phyloP scores from a whole-genome alignment of 2,113 vertebrate genomes.

The Melanotaenia duboulayi region DNA sequence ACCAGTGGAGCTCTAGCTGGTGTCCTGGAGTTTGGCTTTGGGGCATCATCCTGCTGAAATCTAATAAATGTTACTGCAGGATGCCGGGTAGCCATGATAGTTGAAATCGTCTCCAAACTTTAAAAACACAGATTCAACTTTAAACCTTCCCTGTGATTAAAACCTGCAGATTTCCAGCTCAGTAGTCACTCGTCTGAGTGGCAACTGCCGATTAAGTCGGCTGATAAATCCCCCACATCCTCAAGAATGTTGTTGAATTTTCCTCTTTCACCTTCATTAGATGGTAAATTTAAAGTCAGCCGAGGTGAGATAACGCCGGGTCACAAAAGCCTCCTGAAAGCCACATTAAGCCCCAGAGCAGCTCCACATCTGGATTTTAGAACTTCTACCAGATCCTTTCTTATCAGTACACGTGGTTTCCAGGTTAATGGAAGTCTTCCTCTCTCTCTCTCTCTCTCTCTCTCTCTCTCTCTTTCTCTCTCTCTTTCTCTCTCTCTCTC shows the following conservation, averaged over 20 bases:
- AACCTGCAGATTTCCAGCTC: conserved; percentile 2
- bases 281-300: not conserved
- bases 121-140: not conserved
- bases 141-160: not conserved
- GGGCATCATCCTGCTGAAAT: too few relatives aligned
- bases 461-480: too few relatives aligned
- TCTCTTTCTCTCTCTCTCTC: too few relatives aligned
- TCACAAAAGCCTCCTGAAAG: not conserved
- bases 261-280: not conserved
- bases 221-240: too few relatives aligned
- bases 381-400: not conserved
- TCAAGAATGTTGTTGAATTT: not conserved
- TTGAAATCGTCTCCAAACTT: not conserved
- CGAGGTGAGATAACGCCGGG: not conserved
- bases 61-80: too few relatives aligned
- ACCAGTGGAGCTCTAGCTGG: too few relatives aligned
- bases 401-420: not conserved
- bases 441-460: too few relatives aligned
- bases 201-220: not conserved
- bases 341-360: not conserved
- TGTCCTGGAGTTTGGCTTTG: too few relatives aligned
- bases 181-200: not conserved
- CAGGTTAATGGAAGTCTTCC: not conserved
- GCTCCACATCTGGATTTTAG: not conserved
- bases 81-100: too few relatives aligned